phyloP scores from a whole-genome alignment of 2,113 vertebrate genomes.

The Axis porcinus region DNA sequence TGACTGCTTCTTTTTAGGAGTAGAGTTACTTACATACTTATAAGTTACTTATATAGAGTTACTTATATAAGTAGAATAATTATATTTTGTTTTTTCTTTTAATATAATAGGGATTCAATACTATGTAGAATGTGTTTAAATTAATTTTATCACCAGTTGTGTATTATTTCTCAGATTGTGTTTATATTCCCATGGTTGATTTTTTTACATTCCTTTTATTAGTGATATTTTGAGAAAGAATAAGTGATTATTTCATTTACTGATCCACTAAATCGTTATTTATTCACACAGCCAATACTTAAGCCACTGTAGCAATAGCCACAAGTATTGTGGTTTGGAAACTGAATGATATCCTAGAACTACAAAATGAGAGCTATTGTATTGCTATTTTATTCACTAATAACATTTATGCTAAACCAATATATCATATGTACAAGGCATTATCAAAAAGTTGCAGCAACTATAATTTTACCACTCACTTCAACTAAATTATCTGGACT shows the following conservation, averaged over 20 bases:
- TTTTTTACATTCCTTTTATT: not conserved
- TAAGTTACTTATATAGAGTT: not conserved
- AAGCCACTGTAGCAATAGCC: not conserved
- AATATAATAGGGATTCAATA: not conserved
- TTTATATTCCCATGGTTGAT: not conserved
- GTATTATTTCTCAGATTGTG: not conserved
- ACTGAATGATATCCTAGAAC: not conserved
- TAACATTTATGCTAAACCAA: not conserved
- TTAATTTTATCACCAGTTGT: not conserved
- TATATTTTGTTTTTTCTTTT: not conserved
- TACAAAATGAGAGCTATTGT: not conserved
- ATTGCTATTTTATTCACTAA: not conserved
- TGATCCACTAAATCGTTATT: not conserved
- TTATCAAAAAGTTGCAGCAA: not conserved
- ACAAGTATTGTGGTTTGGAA: not conserved
- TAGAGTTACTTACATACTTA: not conserved
- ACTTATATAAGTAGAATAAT: not conserved
- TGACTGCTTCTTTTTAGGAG: not conserved
- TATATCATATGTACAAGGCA: not conserved
- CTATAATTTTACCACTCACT: not conserved
- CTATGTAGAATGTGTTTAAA: not conserved
- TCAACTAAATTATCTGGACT: not conserved
- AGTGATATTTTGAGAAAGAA: not conserved
- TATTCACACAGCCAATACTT: not conserved
- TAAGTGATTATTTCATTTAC: not conserved